Percentiles rank a stretch among this genome's conserved stretches.
Conservation (phyloP, 2,888 invertebrate genomes). For the Ceraclea dissimilis region DNA sequence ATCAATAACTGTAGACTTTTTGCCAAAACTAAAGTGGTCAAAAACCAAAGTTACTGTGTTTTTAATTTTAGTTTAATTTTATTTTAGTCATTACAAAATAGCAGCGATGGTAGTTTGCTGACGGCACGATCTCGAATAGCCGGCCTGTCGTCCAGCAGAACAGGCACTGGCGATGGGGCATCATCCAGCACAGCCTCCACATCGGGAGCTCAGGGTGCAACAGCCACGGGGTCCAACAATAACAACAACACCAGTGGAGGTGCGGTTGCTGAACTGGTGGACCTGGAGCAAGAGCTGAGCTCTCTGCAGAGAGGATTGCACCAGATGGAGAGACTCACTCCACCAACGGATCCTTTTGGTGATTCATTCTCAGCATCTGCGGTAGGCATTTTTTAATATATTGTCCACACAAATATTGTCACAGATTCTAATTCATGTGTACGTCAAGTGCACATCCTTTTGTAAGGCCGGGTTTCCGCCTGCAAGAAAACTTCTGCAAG, state of each 20-base stretch:
- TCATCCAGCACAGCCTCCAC: slow-evolving; percentile 27
- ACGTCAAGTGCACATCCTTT: too few species aligned
- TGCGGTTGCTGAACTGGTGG: slow-evolving; percentile 80
- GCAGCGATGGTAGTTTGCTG: slow-evolving; percentile 14
- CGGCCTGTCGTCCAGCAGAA: background rate
- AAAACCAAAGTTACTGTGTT: too few species aligned
- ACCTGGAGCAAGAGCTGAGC: slow-evolving; percentile 79
- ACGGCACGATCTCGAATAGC: slow-evolving; percentile 6
- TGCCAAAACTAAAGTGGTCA: too few species aligned
- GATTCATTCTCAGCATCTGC: slow-evolving; percentile 62
- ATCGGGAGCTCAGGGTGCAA: slow-evolving; percentile 16
- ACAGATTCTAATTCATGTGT: too few species aligned
- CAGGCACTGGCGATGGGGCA: slow-evolving; percentile 1
- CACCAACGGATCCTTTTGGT: slow-evolving; percentile 65
- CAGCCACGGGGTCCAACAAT: slow-evolving; percentile 29
- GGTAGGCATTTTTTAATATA: slow-evolving; percentile 5
- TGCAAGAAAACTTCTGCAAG: too few species aligned
- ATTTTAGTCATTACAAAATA: slow-evolving; percentile 11
- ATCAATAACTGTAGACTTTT: too few species aligned
- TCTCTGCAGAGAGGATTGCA: slow-evolving; percentile 80
- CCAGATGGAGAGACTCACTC: slow-evolving; percentile 80
- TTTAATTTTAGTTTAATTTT: too few species aligned
- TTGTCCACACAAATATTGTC: too few species aligned
- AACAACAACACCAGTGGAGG: slow-evolving; percentile 38
- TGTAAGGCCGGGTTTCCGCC: too few species aligned